Conservation (phyloP, 2,797 vertebrate species). For the Acridotheres tristis region DNA sequence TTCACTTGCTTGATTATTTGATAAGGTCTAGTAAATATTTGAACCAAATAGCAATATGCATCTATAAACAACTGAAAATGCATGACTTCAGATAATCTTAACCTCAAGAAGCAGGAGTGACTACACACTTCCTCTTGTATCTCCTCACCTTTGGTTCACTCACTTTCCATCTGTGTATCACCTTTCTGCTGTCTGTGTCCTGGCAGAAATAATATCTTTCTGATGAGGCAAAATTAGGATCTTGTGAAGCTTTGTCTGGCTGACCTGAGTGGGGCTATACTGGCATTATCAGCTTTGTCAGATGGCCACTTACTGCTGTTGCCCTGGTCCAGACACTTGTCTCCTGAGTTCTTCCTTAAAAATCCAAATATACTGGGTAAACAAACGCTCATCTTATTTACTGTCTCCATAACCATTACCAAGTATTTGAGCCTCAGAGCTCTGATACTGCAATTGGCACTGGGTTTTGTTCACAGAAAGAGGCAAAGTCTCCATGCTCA, state of each 20-base stretch:
- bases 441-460: not conserved
- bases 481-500: not conserved
- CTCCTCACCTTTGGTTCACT: not conserved
- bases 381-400: not conserved
- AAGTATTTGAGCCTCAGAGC: not conserved
- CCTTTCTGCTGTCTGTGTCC: not conserved
- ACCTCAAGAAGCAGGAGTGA: not conserved
- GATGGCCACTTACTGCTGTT: not conserved
- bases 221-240: not conserved
- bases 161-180: not conserved
- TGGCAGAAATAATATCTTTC: not conserved
- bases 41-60: not conserved
- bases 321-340: not conserved
- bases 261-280: not conserved
- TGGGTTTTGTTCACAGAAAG: not conserved
- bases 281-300: not conserved
- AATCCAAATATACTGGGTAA: not conserved
- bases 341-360: not conserved
- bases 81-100: not conserved
- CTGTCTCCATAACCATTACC: not conserved
- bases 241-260: not conserved
- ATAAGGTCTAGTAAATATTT: not conserved
- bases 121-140: not conserved
- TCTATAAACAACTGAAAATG: not conserved
- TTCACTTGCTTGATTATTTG: slow-evolving; percentile 6